Evolutionary conservation across 2,797 vertebrate genomes (phyloP), one percentile per base, ranked within the genome.

Genomic region (Galago senegalensis): DNA sequence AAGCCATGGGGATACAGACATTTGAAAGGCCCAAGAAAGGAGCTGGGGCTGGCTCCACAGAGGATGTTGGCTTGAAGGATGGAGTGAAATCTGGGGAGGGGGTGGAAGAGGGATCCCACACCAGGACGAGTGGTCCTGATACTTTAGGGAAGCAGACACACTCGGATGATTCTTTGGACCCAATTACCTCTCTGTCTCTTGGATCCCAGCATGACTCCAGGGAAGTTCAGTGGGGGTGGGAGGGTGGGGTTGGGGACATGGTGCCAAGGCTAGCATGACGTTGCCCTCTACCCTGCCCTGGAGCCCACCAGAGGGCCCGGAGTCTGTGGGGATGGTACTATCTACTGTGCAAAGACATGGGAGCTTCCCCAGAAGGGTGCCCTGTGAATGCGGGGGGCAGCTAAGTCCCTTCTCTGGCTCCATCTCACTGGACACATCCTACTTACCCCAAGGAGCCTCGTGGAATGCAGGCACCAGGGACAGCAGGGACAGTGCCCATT

Each of bases 301-400:
- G 10, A 31, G 60, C 72, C 46, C n/a, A 70, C 18, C 14, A 21
- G 80, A 72, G n/a, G 11, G 67, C 53, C 14, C 12, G 2, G 23
- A 31, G 40, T 21, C 73, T 25, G 25, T 0, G 5, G 58, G 3
- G 37, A 23, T 8, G 4, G 49, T 0, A 3, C 60, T 16, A 5
- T 40, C 43, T 65, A 72, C 92, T 88, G 67, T 16, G 37, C 79
- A 89, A 53, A 61, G 46, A 23, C 63, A 31, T 7, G 27, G 31
- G 61, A 67, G 58, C 49, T 46, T 40, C 34, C 18, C n/a, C 1
- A 0, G 4, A 12, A 46, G 46, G 27, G 13, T 67, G 40, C 11
- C 7, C 17, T 1, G 17, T 61, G 20, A 1, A 12, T 31, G 82
- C 5, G 72, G 20, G 34, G 17, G 18, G 56, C 91, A 75, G 69